Base-by-base conservation (phyloP, 2,113 vertebrate genomes). In the Spizaetus ornatus region DNA sequence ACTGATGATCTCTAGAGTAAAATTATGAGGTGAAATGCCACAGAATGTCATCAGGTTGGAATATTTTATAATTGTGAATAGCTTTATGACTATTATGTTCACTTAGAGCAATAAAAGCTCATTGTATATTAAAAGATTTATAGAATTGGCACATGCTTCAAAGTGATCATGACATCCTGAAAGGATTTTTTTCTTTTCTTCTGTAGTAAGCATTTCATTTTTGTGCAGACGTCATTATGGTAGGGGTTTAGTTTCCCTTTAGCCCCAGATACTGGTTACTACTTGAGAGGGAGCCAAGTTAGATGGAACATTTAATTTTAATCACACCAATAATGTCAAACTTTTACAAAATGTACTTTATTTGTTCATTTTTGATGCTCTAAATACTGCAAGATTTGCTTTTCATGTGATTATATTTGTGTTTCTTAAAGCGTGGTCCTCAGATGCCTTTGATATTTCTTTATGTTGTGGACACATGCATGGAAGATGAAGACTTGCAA, bases 371-470 rank as follows among this genome's bases (percentile, higher is more conserved):
- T 96, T 81, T 71, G 23, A 26, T 88, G 13, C n/a, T 47, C 26
- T 61, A 87, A 63, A 40, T 76, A 40, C 11, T 53, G 32, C 26
- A 61, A 10, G 32, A 29, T 45, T 63, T 59, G 19, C 43, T 95
- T 88, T 84, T 95, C 34, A 80, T 52, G 42, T 38, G 18, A 9
- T 85, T 71, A 9, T 77, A 31, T 92, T 93, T 94, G 21, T 93
- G 16, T 96, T 97, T 95, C 95, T 84, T 82, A 94, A 95, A 99
- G 99, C 98, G 99, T 69, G 99, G 99, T 67, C 99, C 99, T 96
- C 99, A 99, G 98, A 99, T 99, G 99, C 99, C 99, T 7, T 97
- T 99, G 97, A 99, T 99, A 98, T 99, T 99, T 96, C 98, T 99
- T 48, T 99, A 99, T 78, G 99, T 99, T 96, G 99, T 99, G 98